These are phyloP conservation scores for Drosophila guanche DNA, from an alignment of 1,140 invertebrate species.

Conservation along the genomic window DNA sequence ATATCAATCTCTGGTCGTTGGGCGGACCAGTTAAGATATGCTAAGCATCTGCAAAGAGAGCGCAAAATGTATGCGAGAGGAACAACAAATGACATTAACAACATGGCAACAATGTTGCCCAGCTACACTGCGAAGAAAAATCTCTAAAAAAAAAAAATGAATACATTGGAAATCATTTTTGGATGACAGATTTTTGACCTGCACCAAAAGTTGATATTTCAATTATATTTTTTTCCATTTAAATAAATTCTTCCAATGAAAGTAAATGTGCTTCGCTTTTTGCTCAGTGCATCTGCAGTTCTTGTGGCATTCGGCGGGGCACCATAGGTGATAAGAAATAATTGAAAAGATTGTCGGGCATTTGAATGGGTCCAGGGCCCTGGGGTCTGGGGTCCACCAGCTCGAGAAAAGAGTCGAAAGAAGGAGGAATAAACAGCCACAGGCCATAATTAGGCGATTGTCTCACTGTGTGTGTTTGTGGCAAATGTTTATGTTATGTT, in stretches of 20 bases:
- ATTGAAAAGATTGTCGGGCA: slow-evolving; percentile 76
- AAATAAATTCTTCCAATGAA: too few species aligned
- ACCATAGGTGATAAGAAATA: slow-evolving; percentile 73
- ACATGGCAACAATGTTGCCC: slow-evolving; percentile 56
- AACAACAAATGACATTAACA: slow-evolving; percentile 50
- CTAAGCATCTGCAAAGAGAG: slow-evolving; percentile 36
- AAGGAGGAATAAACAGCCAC: slow-evolving; percentile 37
- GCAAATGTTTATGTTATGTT: slow-evolving; percentile 53
- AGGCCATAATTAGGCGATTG: slow-evolving; percentile 52
- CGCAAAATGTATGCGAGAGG: neutral
- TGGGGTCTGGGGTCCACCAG: neutral
- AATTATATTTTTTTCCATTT: too few species aligned
- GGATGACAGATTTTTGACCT: too few species aligned
- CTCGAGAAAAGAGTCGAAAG: neutral
- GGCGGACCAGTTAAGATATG: slow-evolving; percentile 50
- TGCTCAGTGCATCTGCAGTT: slow-evolving; percentile 5
- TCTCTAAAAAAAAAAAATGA: neutral
- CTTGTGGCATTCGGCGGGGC: slow-evolving; percentile 37
- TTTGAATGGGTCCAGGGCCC: slow-evolving; percentile 44
- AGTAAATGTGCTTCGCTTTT: neutral
- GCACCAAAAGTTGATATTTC: too few species aligned
- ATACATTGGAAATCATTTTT: neutral
- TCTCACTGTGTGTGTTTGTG: slow-evolving; percentile 7
- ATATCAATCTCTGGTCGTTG: slow-evolving; percentile 52
- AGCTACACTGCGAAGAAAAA: slow-evolving; percentile 15